These are phyloP conservation scores for Meda fulgida DNA, from an alignment of 2,797 vertebrate genomes.

Conservation along the genomic window DNA sequence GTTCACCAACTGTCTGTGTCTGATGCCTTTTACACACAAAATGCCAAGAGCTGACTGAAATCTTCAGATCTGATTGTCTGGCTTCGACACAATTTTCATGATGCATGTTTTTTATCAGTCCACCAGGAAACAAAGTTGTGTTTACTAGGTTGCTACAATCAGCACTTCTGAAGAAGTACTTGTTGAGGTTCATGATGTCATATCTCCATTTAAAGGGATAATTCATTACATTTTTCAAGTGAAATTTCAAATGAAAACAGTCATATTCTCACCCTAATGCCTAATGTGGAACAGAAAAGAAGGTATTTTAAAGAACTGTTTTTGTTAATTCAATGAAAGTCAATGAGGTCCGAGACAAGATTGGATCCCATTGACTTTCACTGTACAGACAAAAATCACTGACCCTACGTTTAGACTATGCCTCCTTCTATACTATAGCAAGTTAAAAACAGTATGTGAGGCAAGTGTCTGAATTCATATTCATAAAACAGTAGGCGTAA, in stretches of 20 bases:
- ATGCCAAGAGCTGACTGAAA: neutral
- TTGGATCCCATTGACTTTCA: neutral
- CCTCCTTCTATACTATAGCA: neutral
- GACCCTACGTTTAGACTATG: neutral
- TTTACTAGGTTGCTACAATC: constrained; percentile 2
- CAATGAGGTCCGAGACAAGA: neutral
- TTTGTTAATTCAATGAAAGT: neutral
- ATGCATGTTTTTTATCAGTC: neutral
- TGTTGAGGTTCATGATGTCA: neutral
- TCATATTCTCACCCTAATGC: neutral
- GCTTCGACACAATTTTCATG: neutral
- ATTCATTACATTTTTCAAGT: neutral
- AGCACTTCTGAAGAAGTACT: neutral
- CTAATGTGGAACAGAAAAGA: neutral
- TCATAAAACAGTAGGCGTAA: neutral
- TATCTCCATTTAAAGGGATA: neutral
- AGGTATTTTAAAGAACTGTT: neutral
- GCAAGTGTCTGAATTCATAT: neutral
- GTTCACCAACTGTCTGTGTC: neutral
- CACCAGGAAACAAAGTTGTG: neutral
- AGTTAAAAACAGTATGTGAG: neutral
- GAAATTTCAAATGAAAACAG: neutral
- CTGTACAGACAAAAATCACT: neutral
- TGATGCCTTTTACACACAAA: constrained; percentile 4
- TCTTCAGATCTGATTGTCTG: neutral